phyloP scores from a whole-genome alignment of 2,113 vertebrate species.

The Pangasianodon gigas region DNA sequence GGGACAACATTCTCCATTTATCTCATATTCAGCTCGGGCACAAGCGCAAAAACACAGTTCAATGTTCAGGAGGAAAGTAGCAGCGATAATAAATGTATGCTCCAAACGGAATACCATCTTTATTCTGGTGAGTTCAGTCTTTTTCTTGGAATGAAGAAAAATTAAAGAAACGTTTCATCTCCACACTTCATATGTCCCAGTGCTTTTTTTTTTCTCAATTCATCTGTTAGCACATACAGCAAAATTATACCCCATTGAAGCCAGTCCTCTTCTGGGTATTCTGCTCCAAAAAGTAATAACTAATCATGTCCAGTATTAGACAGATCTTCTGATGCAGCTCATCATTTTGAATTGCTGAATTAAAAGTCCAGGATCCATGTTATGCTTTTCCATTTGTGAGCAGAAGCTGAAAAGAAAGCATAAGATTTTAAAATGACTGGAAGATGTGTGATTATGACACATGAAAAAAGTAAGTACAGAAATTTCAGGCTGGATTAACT shows the following conservation, averaged over 20 bases:
- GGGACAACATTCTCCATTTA: slow-evolving; percentile 40
- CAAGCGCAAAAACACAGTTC: slow-evolving; percentile 22
- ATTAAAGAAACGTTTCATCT: background rate
- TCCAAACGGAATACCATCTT: background rate
- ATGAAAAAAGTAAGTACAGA: background rate
- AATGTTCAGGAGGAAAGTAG: background rate
- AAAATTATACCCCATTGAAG: background rate
- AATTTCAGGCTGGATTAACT: background rate
- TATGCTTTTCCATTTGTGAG: background rate
- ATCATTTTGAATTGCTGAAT: background rate
- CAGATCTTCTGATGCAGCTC: background rate
- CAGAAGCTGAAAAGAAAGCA: slow-evolving; percentile 16
- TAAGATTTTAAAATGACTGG: background rate
- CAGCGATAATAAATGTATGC: background rate
- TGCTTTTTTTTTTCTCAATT: background rate
- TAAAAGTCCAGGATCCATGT: background rate
- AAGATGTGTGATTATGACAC: background rate
- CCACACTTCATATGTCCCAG: background rate
- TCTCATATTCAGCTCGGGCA: slow-evolving; percentile 42
- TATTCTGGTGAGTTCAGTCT: background rate
- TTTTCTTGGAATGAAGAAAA: background rate
- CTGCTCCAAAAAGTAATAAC: background rate
- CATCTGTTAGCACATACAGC: background rate
- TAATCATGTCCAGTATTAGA: background rate
- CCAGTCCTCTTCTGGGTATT: background rate